Evolutionary conservation across 2,888 invertebrate species (phyloP), one percentile per base, ranked within the genome.

Genomic region (Sphaeridia pumilis): DNA sequence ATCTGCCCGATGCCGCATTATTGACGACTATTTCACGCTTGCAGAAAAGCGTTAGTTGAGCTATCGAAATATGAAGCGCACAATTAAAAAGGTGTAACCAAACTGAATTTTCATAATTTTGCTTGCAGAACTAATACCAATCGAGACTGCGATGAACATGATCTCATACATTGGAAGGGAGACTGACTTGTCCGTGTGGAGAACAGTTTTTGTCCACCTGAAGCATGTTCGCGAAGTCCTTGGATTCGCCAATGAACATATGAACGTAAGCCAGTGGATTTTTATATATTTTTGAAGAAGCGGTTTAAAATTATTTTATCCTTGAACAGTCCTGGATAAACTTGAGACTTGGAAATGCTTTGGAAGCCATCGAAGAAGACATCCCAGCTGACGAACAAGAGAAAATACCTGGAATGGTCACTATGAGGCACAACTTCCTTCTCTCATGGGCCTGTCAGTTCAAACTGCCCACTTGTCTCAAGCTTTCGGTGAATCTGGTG

Each of bases 1-100:
- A 2, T 24, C 48, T 14, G 45, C 56, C n/a, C 48, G 56, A 21
- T 42, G 56, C 17, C 52, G 57, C 38, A 28, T 61, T 21, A 35
- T 61, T 22, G 58, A 61, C 47, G 60, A 61, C 35, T 58, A 57
- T 28, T 35, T 52, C 20, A 51, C 38, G 14, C 25, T 58, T 14
- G 42, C 57, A 10, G 49, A 52, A 21, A 46, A 44, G 22, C 36
- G 51, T 50, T 44, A 24, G 34, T 25, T 4, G 10, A 4, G 17
- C 3, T 4, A n/a, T n/a, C 17, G 7, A 38, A 38, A n/a, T 20
- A 12, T 43, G 20, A 22, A 10, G 4, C 10, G 43, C 24, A 21
- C n/a, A 10, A 22, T 43, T 43, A 17, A 38, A 5, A 14, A 14
- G 12, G 7, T 43, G 43, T 21, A 43, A 24, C 20, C 4, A 43